A percentile compares a stretch with the other conserved stretches of the same genome.
Evolutionary conservation across 2,113 vertebrate genomes (phyloP).

Genomic region (Pachycephala philippinensis): DNA sequence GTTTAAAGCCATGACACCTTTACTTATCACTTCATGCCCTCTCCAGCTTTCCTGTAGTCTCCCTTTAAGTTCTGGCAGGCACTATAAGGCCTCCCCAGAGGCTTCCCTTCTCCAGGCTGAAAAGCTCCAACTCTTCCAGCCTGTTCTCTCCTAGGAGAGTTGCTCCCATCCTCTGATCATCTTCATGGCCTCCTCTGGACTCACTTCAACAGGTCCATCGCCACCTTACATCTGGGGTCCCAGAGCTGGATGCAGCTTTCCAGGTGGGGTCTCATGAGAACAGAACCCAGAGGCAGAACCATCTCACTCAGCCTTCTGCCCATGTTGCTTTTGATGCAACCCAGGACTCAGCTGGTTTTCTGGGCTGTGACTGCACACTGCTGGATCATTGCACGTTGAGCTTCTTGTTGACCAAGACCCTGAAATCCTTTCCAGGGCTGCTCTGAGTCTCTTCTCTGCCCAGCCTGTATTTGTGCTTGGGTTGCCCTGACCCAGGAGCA

Average conservation of each 20-base stretch:
- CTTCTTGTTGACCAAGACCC: neutral
- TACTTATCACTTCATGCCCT: neutral
- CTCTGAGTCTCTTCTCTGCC: neutral
- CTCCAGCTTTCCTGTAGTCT: neutral
- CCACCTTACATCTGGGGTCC: neutral
- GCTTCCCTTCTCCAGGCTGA: neutral
- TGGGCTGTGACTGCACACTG: rapidly evolving
- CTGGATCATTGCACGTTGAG: neutral
- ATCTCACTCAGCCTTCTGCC: neutral
- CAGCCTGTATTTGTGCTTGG: neutral
- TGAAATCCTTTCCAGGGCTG: neutral
- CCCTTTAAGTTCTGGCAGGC: neutral
- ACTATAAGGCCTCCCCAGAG: no score
- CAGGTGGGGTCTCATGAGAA: rapidly evolving
- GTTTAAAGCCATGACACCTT: neutral
- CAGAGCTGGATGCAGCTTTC: neutral
- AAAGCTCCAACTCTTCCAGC: neutral
- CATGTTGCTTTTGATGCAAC: neutral
- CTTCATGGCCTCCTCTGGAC: neutral
- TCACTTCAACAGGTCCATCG: neutral
- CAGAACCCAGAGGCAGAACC: neutral
- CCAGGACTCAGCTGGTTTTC: neutral
- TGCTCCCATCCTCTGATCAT: neutral
- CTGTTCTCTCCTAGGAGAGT: neutral
- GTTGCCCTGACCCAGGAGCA: neutral